Percentiles rank a stretch among this genome's conserved stretches.
Conservation (phyloP, 2,113 vertebrate species). For the Aviceda subcristata region DNA sequence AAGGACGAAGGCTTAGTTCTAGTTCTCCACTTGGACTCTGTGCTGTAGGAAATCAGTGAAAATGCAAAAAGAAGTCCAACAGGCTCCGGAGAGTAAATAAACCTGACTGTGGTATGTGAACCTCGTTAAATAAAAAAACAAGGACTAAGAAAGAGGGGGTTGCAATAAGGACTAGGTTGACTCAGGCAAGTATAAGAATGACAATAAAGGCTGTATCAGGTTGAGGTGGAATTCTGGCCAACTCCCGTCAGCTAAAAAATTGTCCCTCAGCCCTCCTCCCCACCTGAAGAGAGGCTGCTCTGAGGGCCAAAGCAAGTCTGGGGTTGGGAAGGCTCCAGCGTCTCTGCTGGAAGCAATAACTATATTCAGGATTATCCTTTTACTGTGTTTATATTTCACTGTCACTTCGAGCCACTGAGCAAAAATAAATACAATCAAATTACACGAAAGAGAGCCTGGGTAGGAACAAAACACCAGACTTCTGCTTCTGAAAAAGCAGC, state of each 20-base stretch:
- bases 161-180: background rate
- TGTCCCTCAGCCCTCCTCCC: background rate
- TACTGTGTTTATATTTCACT: background rate
- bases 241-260: background rate
- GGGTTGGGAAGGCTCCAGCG: background rate
- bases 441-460: background rate
- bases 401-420: background rate
- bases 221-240: background rate
- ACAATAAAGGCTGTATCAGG: background rate
- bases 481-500: background rate
- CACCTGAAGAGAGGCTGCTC: background rate
- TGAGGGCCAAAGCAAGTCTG: background rate
- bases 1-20: background rate
- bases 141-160: background rate
- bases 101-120: background rate
- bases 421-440: background rate
- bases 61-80: background rate
- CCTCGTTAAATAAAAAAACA: background rate
- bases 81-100: background rate
- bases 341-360: background rate
- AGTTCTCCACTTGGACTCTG: background rate
- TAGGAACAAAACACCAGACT: background rate
- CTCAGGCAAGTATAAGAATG: background rate
- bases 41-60: background rate
- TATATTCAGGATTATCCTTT: background rate